Evolutionary conservation across 2,113 vertebrate species (phyloP).

Genomic region (Pelmatolapia mariae): DNA sequence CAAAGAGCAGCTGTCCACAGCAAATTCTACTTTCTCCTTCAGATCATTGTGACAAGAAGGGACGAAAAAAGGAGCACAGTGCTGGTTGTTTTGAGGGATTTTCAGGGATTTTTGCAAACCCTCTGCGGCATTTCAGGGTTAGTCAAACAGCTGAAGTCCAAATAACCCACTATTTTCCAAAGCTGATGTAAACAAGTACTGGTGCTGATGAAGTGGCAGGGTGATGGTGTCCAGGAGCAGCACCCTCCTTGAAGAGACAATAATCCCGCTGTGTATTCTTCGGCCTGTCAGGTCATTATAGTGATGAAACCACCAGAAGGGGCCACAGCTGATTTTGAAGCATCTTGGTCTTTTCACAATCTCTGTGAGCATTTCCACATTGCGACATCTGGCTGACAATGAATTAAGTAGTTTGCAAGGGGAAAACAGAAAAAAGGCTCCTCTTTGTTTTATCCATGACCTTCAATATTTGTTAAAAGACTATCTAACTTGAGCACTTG

Average conservation of each 20-base stretch:
- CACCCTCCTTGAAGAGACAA: constrained; percentile 3
- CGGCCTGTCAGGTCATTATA: neutral
- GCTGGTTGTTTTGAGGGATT: neutral
- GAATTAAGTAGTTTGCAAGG: neutral
- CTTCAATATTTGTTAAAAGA: constrained; percentile 2
- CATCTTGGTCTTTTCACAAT: constrained; percentile 4
- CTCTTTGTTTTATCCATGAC: constrained; percentile 11
- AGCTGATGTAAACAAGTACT: constrained; percentile 40
- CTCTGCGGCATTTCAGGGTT: neutral
- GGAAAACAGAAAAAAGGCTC: neutral
- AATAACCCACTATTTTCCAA: constrained; percentile 36
- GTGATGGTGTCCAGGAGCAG: constrained; percentile 18
- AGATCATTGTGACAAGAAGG: neutral
- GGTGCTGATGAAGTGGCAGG: constrained; percentile 28
- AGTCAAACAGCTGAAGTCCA: constrained; percentile 21
- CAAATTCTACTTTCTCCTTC: constrained; percentile 15
- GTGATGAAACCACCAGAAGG: constrained; percentile 15
- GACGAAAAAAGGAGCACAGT: neutral
- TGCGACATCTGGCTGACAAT: constrained; percentile 25
- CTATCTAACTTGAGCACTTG: neutral
- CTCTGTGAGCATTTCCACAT: constrained; percentile 12
- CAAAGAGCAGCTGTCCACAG: constrained; percentile 5
- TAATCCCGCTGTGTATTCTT: constrained; percentile 26
- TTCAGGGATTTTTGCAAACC: neutral
- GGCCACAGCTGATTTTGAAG: constrained; percentile 3